Conservation (phyloP, 2,888 invertebrate genomes). For the Hemaris fuciformis region DNA sequence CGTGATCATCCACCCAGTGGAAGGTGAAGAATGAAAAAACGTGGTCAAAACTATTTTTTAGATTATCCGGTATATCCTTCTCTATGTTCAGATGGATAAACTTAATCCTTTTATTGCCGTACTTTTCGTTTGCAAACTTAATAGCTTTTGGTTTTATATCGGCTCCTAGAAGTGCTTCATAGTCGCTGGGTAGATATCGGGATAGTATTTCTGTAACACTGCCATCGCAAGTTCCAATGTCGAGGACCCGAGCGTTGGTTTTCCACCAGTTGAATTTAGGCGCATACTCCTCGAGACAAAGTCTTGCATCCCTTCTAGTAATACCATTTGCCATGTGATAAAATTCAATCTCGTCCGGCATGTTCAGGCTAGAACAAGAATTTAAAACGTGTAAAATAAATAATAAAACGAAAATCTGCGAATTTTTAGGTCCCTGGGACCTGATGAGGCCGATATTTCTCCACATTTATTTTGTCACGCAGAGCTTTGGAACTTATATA, state of each 20-base stretch:
- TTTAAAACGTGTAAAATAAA: too few species aligned
- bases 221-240: constrained; percentile 23
- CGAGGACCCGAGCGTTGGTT: constrained; percentile 6
- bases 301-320: background rate
- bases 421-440: too few species aligned
- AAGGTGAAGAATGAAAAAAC: constrained; percentile 15
- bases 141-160: constrained; percentile 12
- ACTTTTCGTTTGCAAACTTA: constrained; percentile 5
- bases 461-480: too few species aligned
- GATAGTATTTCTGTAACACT: constrained; percentile 16
- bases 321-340: background rate
- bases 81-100: constrained; percentile 10
- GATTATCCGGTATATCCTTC: background rate
- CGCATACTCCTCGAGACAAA: constrained; percentile 5
- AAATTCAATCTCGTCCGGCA: constrained; percentile 7
- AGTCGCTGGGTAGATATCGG: constrained; percentile 8
- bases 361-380: constrained; percentile 10
- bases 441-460: too few species aligned
- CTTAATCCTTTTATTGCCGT: constrained; percentile 2
- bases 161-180: constrained; percentile 5
- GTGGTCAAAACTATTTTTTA: constrained; percentile 13
- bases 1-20: constrained; percentile 18
- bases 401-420: too few species aligned
- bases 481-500: too few species aligned
- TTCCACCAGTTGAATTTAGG: constrained; percentile 11